Percentiles rank a stretch among this genome's conserved stretches.
phyloP scores from a whole-genome alignment of 2,113 vertebrate genomes.

The Hypanus sabinus region DNA sequence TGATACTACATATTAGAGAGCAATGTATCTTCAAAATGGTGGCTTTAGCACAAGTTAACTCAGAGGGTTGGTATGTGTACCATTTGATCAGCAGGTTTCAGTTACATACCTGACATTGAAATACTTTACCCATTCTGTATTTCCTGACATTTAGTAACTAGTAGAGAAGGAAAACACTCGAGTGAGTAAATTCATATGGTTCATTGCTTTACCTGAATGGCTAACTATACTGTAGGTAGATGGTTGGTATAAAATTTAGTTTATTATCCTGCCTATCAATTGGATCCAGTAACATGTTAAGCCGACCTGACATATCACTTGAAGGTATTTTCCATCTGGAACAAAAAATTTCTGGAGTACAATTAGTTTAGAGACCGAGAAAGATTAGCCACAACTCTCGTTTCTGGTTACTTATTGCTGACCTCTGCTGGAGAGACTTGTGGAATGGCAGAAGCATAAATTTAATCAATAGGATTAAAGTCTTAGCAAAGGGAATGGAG shows the following conservation, averaged over 20 bases:
- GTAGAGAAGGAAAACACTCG: background rate
- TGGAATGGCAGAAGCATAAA: background rate
- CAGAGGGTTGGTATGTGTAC: background rate
- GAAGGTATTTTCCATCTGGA: background rate
- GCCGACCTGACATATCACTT: background rate
- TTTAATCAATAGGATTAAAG: background rate
- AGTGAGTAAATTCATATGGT: background rate
- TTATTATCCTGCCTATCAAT: background rate
- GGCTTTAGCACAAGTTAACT: background rate
- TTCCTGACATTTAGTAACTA: background rate
- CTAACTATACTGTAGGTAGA: background rate
- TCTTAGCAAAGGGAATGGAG: background rate
- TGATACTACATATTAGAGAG: background rate
- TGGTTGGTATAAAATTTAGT: background rate
- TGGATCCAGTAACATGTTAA: background rate
- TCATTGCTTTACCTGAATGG: background rate
- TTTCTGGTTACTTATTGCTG: background rate
- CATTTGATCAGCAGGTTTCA: background rate
- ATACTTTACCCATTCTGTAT: background rate
- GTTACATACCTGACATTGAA: background rate
- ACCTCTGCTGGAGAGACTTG: background rate
- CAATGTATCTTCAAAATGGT: background rate
- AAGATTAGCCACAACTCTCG: background rate
- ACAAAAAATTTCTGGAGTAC: background rate
- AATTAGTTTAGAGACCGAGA: background rate